A percentile compares a stretch with the other conserved stretches of the same genome.
Evolutionary conservation across 2,888 invertebrate species (phyloP).

Genomic region (Deilephila elpenor): DNA sequence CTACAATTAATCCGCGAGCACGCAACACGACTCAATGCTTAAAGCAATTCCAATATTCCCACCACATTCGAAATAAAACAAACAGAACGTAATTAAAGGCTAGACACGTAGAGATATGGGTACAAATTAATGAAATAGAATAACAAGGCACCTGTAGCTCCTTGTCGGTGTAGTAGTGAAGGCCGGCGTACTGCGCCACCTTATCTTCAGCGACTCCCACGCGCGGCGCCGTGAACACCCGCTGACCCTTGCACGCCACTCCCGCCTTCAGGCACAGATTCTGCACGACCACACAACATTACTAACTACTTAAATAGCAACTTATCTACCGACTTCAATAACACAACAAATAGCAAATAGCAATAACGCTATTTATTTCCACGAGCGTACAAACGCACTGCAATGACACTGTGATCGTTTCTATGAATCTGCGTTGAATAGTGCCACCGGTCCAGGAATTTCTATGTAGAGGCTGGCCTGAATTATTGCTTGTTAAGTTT

Average conservation of each 20-base stretch:
- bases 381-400: conserved; percentile 53
- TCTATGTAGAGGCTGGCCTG: neutral
- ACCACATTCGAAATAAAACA: conserved; percentile 7
- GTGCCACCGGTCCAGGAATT: conserved; percentile 42
- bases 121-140: neutral
- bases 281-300: conserved; percentile 88
- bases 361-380: conserved; percentile 60
- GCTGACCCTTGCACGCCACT: conserved; percentile 94
- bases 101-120: conserved; percentile 1
- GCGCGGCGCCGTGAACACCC: conserved; percentile 91
- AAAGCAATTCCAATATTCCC: neutral
- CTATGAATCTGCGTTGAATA: conserved; percentile 50
- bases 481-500: conserved; percentile 3
- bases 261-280: conserved; percentile 95
- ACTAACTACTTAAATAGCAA: neutral
- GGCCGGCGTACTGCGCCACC: conserved; percentile 95
- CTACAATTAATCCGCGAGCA: neutral
- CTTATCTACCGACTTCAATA: neutral
- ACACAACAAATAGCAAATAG: conserved; percentile 49
- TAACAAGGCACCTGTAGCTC: conserved; percentile 88
- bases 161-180: conserved; percentile 97
- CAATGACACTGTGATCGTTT: conserved; percentile 55
- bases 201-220: conserved; percentile 96
- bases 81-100: neutral
- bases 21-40: neutral